Percentiles rank a stretch among this genome's conserved stretches.
Conservation (phyloP, 2,888 invertebrate genomes). For the Adineta ricciae region DNA sequence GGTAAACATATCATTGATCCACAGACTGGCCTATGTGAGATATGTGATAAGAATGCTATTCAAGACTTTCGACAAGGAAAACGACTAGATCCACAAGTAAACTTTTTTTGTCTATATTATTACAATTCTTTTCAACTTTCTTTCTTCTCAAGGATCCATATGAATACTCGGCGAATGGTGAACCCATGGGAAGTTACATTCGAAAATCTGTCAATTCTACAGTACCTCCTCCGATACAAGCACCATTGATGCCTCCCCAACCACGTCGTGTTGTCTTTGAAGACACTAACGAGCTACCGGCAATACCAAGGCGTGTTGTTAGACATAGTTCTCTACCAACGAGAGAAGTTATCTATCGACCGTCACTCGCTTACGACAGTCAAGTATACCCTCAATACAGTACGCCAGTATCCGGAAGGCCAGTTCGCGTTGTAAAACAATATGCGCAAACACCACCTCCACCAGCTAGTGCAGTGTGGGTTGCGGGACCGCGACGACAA, state of each 20-base stretch:
- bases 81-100: background rate
- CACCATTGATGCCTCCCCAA: background rate
- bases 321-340: background rate
- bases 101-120: background rate
- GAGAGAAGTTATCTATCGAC: background rate
- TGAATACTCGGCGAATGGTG: background rate
- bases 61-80: background rate
- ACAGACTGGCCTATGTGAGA: constrained; percentile 8
- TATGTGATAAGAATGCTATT: background rate
- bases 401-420: background rate
- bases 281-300: background rate
- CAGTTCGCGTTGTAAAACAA: background rate
- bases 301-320: too few relatives aligned
- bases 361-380: background rate
- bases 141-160: background rate
- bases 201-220: background rate
- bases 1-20: constrained; percentile 11
- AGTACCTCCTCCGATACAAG: too few relatives aligned
- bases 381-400: background rate
- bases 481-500: background rate
- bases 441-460: background rate
- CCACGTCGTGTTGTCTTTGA: background rate
- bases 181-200: background rate
- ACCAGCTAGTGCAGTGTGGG: background rate
- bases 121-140: background rate